These are phyloP conservation scores for Macquaria australasica DNA, from an alignment of 2,113 vertebrate genomes.

Conservation along the genomic window DNA sequence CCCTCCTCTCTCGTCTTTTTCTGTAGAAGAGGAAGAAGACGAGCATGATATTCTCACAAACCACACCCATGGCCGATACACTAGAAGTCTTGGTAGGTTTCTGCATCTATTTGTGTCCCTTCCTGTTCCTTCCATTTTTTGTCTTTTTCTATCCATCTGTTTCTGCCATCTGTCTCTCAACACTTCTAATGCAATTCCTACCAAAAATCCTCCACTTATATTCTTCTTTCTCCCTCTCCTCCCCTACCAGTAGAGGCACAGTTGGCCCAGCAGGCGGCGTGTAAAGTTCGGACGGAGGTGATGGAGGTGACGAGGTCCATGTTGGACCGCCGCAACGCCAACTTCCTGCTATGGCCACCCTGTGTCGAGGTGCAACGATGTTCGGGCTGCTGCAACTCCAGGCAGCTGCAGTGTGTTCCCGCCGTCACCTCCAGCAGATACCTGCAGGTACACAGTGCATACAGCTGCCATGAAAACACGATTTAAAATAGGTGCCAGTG, in stretches of 20 bases:
- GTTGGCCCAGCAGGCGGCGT: slow-evolving; percentile 88
- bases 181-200: not conserved
- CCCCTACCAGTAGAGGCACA: slow-evolving; percentile 80
- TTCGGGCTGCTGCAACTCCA: slow-evolving; percentile 95
- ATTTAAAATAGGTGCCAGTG: not conserved
- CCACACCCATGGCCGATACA: slow-evolving; percentile 59
- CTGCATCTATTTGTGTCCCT: not conserved
- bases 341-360: slow-evolving; percentile 93
- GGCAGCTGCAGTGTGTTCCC: slow-evolving; percentile 87
- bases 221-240: slow-evolving; percentile 42
- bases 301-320: slow-evolving; percentile 92
- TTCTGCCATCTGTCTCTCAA: not conserved
- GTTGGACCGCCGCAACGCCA: slow-evolving; percentile 92
- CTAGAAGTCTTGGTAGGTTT: slow-evolving; percentile 76
- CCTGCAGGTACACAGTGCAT: slow-evolving; percentile 63
- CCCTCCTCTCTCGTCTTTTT: not conserved
- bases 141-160: not conserved
- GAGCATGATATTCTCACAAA: slow-evolving; percentile 60
- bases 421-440: slow-evolving; percentile 86
- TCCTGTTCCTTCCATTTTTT: slow-evolving; percentile 4
- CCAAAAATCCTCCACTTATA: not conserved
- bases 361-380: slow-evolving; percentile 97
- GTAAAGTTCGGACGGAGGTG: slow-evolving; percentile 93
- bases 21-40: slow-evolving; percentile 68
- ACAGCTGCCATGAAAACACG: not conserved